Percentiles rank a stretch among this genome's conserved stretches.
Conservation (phyloP, 2,888 invertebrate species). For the Catocala fraxini region DNA sequence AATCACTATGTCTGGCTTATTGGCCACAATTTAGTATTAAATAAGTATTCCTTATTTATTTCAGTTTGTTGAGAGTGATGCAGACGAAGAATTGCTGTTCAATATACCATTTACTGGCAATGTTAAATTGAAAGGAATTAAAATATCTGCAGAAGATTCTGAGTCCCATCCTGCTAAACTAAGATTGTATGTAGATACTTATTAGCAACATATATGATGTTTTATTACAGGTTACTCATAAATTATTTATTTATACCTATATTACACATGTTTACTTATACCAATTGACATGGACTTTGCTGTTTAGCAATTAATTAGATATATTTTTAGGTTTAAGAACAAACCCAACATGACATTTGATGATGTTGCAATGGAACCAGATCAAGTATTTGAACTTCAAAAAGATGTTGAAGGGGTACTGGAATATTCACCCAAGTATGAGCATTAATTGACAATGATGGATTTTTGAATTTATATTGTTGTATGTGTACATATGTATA, state of each 20-base stretch:
- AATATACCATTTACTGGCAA: slow-evolving; percentile 99
- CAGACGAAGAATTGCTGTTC: slow-evolving; percentile 97
- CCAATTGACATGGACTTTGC: too few relatives aligned
- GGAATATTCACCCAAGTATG: slow-evolving; percentile 97
- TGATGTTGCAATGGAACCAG: slow-evolving; percentile 91
- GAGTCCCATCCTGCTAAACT: slow-evolving; percentile 95
- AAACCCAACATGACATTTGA: slow-evolving; percentile 98
- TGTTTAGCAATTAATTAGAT: not conserved
- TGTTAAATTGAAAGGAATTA: slow-evolving; percentile 97
- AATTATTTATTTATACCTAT: too few relatives aligned
- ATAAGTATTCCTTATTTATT: slow-evolving; percentile 38
- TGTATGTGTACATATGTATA: not conserved
- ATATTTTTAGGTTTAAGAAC: slow-evolving; percentile 93
- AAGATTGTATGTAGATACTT: slow-evolving; percentile 91
- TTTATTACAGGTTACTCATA: too few relatives aligned
- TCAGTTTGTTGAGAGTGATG: slow-evolving; percentile 98
- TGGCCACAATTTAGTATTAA: too few relatives aligned
- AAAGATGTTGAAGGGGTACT: slow-evolving; percentile 92
- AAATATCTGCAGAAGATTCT: slow-evolving; percentile 96
- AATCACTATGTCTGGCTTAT: too few relatives aligned
- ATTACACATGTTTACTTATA: too few relatives aligned
- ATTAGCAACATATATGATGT: not conserved
- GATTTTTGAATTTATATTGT: not conserved
- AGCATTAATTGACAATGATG: slow-evolving; percentile 24
- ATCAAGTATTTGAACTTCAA: slow-evolving; percentile 96